These are phyloP conservation scores for Paraplagusia blochii DNA, from an alignment of 2,113 vertebrate species.

Conservation along the genomic window DNA sequence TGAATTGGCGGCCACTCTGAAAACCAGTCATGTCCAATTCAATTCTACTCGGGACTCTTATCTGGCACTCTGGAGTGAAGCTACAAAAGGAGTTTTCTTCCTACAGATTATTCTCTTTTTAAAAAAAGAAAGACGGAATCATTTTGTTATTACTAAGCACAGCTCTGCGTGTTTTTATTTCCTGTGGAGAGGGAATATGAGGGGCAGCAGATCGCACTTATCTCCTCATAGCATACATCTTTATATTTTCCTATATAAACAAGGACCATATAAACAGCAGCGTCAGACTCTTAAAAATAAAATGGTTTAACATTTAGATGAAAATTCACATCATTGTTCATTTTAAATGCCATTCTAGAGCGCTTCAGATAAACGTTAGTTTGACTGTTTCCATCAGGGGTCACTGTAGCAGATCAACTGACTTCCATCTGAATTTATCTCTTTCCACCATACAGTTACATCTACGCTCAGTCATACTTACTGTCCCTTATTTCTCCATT, in stretches of 20 bases:
- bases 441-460: no score
- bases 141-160: slow-evolving; percentile 22
- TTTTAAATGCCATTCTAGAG: neutral
- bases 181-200: slow-evolving; percentile 3
- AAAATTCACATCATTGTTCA: neutral
- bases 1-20: slow-evolving; percentile 49
- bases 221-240: slow-evolving; percentile 1
- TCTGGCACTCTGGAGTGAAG: slow-evolving; percentile 38
- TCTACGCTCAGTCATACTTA: no score
- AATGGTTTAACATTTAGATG: no score
- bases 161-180: slow-evolving; percentile 12
- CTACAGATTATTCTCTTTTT: slow-evolving; percentile 29
- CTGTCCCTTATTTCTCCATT: no score
- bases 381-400: no score
- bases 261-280: neutral
- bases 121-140: slow-evolving; percentile 10
- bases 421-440: no score
- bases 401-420: no score
- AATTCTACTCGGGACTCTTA: slow-evolving; percentile 49
- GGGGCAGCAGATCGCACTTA: slow-evolving; percentile 4
- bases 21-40: slow-evolving; percentile 54
- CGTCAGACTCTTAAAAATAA: neutral
- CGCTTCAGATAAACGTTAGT: no score
- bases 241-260: neutral
- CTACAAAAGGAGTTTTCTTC: slow-evolving; percentile 39